phyloP scores from a whole-genome alignment of 2,888 invertebrate species.

The Synanthedon formicaeformis region DNA sequence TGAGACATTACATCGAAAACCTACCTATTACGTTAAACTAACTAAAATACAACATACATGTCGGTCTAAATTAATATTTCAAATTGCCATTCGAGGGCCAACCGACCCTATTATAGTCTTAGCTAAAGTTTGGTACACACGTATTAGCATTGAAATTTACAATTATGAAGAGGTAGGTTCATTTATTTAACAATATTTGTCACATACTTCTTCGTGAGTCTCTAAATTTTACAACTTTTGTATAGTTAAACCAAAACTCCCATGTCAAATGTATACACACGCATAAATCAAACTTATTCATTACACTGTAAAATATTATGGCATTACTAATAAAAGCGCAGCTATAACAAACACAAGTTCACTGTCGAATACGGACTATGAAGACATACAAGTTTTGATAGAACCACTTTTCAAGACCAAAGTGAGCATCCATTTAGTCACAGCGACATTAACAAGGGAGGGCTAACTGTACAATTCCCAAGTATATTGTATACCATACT shows the following conservation, averaged over 20 bases:
- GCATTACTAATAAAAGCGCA: constrained; percentile 40
- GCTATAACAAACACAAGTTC: constrained; percentile 24
- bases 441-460: constrained; percentile 70
- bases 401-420: constrained; percentile 40
- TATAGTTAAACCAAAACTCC: constrained; percentile 57
- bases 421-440: constrained; percentile 63
- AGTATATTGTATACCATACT: constrained; percentile 57
- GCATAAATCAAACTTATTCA: constrained; percentile 14
- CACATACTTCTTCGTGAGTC: constrained; percentile 41
- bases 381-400: constrained; percentile 58
- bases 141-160: constrained; percentile 66
- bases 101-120: constrained; percentile 31
- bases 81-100: constrained; percentile 24
- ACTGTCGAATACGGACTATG: constrained; percentile 5
- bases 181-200: constrained; percentile 43
- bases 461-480: constrained; percentile 71
- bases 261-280: constrained; percentile 42
- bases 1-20: constrained; percentile 69
- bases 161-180: constrained; percentile 66
- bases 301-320: constrained; percentile 31
- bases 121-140: constrained; percentile 62
- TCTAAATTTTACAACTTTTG: constrained; percentile 61
- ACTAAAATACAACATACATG: constrained; percentile 71
- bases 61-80: constrained; percentile 53
- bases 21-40: constrained; percentile 57